phyloP scores from a whole-genome alignment of 2,113 vertebrate genomes.

The Pterocles orientalis region DNA sequence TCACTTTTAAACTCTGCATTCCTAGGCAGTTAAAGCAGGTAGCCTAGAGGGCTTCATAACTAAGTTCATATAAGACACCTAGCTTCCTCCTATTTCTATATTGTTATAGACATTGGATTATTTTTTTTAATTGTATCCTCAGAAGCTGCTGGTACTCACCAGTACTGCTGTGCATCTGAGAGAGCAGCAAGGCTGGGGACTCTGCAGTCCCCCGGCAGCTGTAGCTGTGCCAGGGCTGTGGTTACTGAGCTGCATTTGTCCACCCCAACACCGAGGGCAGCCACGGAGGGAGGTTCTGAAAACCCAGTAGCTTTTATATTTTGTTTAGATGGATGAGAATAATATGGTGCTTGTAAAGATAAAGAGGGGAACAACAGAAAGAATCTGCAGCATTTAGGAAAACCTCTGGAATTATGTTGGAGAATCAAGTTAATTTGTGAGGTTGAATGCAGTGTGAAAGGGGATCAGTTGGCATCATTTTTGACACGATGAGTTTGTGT shows the following conservation, averaged over 20 bases:
- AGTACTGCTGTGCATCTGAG: background rate
- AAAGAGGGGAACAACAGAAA: background rate
- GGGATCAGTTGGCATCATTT: background rate
- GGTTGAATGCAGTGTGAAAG: background rate
- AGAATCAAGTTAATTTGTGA: background rate
- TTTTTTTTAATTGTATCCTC: background rate
- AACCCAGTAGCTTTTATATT: background rate
- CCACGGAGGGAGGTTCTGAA: background rate
- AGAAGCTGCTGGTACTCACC: fast-evolving
- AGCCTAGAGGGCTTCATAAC: background rate
- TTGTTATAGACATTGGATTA: background rate
- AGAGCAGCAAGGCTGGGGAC: background rate
- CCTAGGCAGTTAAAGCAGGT: background rate
- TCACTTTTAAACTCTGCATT: background rate
- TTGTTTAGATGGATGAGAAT: background rate
- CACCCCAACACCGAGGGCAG: background rate
- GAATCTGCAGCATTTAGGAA: background rate
- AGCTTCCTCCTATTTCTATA: background rate
- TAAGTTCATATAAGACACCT: background rate
- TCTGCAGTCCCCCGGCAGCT: background rate
- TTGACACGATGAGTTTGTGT: background rate
- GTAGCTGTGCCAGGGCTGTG: background rate
- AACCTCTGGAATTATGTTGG: background rate
- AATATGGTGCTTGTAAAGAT: background rate
- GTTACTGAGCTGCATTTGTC: background rate